Conservation (phyloP, 2,113 vertebrate species). For the Procavia capensis region DNA sequence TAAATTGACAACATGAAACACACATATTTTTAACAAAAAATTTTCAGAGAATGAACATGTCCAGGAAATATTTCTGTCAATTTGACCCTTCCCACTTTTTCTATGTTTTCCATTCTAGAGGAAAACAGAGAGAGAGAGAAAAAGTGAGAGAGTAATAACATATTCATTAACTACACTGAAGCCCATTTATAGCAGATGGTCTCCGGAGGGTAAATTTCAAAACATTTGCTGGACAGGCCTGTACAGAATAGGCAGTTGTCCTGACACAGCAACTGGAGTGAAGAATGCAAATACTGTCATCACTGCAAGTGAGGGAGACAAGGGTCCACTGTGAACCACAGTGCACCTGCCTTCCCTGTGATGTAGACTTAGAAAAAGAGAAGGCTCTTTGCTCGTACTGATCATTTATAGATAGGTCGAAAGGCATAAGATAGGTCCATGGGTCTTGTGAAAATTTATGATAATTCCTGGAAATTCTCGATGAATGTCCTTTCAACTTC, state of each 20-base stretch:
- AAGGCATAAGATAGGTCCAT: neutral
- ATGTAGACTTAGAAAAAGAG: neutral
- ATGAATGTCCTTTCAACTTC: neutral
- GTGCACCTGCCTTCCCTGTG: neutral
- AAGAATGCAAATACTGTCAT: slow-evolving; percentile 5
- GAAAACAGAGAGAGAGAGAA: neutral
- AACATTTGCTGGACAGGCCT: slow-evolving; percentile 41
- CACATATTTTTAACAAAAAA: slow-evolving; percentile 7
- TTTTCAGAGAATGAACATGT: slow-evolving; percentile 39
- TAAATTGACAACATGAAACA: slow-evolving; percentile 27
- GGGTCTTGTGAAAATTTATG: neutral
- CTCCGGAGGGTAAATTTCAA: slow-evolving; percentile 70
- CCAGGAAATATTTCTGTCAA: slow-evolving; percentile 40
- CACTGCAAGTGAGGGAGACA: neutral
- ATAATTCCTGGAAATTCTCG: neutral
- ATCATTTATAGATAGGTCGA: neutral
- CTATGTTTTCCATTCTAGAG: slow-evolving; percentile 43
- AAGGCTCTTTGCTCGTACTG: neutral
- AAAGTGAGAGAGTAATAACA: slow-evolving; percentile 44
- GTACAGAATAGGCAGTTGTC: neutral
- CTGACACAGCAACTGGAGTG: slow-evolving; percentile 43
- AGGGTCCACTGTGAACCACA: neutral
- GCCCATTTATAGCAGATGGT: slow-evolving; percentile 57
- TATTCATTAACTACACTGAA: slow-evolving; percentile 60
- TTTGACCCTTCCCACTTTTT: slow-evolving; percentile 36